Evolutionary conservation across 2,888 invertebrate species (phyloP), one percentile per base, ranked within the genome.

Genomic region (Eupithecia pulchellata): DNA sequence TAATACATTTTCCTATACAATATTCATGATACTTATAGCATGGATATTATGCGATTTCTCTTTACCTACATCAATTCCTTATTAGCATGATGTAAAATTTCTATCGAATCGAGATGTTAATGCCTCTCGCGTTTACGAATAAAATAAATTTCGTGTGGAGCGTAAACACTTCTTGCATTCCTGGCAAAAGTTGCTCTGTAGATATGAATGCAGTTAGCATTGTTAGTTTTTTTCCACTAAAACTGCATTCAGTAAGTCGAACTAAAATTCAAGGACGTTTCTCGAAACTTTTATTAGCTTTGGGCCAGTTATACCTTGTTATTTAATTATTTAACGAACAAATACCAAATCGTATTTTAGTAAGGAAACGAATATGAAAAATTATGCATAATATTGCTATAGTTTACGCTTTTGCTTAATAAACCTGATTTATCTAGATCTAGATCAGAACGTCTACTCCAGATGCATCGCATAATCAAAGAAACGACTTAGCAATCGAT

Each of bases 151-250:
- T 11, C 1, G 42, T 9, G 20, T 32, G 25, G 42, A 17, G 32
- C 39, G 61, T 63, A 36, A 63, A 63, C 17, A 36, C 17, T 42
- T 42, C 42, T 67, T 62, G 42, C 64, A 69, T 73, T 69, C 72
- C 69, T 25, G 30, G 17, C 25, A 36, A 58, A 72, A 69, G 73
- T 62, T 47, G 67, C 39, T 70, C 36, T 57, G 62, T 69, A 29
- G 58, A 67, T 69, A 63, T 42, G 32, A 34, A 42, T 6, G 47
- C 27, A 17, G 27, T 34, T n/a, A n/a, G n/a, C n/a, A 27, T 68
- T 60, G 57, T 58, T 47, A 52, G 63, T 69, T 64, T 65, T 68
- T 61, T 71, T 29, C 8, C 3, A 55, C 57, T 8, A 2, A 14
- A 14, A 29, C 57, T 57, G 57, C 57, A 4, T 57, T 57, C 17